phyloP scores from a whole-genome alignment of 2,113 vertebrate genomes.

The Onychorhynchus coronatus region DNA sequence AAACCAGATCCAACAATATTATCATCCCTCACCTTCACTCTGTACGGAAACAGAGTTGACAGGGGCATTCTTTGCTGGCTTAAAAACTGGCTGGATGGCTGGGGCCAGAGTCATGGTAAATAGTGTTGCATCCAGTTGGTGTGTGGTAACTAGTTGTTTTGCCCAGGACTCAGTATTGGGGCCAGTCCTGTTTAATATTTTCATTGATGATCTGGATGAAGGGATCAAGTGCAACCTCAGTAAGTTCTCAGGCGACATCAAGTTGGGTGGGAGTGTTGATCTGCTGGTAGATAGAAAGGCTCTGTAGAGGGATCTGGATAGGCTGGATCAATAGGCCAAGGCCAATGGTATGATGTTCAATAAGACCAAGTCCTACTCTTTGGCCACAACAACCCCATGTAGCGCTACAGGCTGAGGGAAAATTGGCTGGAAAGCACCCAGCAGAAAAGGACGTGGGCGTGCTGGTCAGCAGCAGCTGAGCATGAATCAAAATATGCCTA shows the following conservation, averaged over 20 bases:
- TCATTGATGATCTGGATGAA: background rate
- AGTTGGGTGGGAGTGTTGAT: background rate
- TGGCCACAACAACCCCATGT: background rate
- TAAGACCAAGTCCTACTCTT: background rate
- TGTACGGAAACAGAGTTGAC: background rate
- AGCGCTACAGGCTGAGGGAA: background rate
- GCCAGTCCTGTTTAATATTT: background rate
- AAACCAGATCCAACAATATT: background rate
- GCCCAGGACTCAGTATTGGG: background rate
- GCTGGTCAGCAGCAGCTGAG: background rate
- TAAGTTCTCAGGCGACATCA: accelerated
- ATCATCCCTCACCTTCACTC: accelerated
- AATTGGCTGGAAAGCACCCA: background rate
- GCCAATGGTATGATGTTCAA: background rate
- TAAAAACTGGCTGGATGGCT: background rate
- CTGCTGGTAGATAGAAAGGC: background rate
- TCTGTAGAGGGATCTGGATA: background rate
- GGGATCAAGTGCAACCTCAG: too few species aligned
- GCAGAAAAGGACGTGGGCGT: background rate
- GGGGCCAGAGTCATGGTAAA: background rate
- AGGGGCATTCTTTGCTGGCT: background rate
- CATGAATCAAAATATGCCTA: background rate
- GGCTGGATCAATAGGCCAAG: background rate
- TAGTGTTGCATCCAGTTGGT: background rate
- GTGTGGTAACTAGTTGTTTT: too few species aligned